phyloP scores from a whole-genome alignment of 1,140 invertebrate genomes.

The Aethina tumida region DNA sequence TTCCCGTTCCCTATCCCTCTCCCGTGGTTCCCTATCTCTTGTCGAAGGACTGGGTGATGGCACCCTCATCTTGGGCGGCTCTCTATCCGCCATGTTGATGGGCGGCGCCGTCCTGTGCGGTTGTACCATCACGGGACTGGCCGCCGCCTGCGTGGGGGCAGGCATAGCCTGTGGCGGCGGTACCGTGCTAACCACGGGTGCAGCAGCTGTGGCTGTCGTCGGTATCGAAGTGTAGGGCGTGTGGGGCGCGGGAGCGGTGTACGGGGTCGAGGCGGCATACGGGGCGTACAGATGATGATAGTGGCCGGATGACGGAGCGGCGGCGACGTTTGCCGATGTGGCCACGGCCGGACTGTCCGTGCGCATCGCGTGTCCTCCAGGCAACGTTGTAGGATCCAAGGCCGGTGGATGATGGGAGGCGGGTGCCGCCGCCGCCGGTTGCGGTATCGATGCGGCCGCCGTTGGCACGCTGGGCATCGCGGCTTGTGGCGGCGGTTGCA shows the following conservation, averaged over 20 bases:
- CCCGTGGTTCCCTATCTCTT: too few relatives aligned
- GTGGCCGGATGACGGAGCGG: constrained; percentile 39
- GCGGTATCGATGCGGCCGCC: constrained; percentile 28
- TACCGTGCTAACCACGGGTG: constrained; percentile 17
- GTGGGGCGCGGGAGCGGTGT: constrained; percentile 23
- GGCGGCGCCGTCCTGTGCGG: constrained; percentile 39
- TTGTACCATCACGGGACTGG: constrained; percentile 34
- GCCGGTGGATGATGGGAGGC: constrained; percentile 29
- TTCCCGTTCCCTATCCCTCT: constrained; percentile 10
- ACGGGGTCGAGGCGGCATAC: constrained; percentile 32
- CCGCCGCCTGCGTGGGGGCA: constrained; percentile 4
- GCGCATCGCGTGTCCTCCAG: constrained; percentile 21
- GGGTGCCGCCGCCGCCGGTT: constrained; percentile 31
- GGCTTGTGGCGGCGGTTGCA: constrained; percentile 13
- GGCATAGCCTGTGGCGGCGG: too few relatives aligned
- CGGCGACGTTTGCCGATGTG: constrained; percentile 34
- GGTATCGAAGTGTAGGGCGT: constrained; percentile 18
- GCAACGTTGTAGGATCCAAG: constrained; percentile 23
- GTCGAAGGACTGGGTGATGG: too few relatives aligned
- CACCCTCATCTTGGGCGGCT: too few relatives aligned
- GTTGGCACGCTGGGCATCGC: constrained; percentile 22
- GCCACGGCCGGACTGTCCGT: constrained; percentile 38
- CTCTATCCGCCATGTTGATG: too few relatives aligned
- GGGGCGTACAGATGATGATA: constrained; percentile 36
- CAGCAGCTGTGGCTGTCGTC: constrained; percentile 18